Conservation (phyloP, 2,888 invertebrate species). For the Dastarcus helophoroides region DNA sequence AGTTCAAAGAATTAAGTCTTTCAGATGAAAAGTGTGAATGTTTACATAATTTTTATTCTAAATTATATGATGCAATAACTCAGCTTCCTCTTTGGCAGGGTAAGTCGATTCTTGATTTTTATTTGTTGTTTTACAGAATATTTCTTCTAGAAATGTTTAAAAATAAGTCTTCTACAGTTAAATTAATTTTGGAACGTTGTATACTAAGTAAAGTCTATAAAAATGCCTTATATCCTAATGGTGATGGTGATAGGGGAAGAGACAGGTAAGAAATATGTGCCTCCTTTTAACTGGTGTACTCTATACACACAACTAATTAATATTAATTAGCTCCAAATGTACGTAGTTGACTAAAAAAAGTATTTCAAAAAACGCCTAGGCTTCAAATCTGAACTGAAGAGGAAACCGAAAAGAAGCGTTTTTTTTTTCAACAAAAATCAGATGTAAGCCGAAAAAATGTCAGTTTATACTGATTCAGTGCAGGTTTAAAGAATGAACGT, state of each 20-base stretch:
- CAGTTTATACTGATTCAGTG: too few relatives aligned
- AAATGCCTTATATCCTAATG: slow-evolving; percentile 92
- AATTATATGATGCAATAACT: slow-evolving; percentile 56
- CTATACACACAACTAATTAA: too few relatives aligned
- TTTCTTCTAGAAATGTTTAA: slow-evolving; percentile 49
- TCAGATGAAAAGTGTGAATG: slow-evolving; percentile 88
- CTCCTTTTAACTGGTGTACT: too few relatives aligned
- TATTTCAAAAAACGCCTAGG: too few relatives aligned
- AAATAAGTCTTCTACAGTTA: slow-evolving; percentile 62
- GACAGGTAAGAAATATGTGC: slow-evolving; percentile 85
- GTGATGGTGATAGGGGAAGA: slow-evolving; percentile 85
- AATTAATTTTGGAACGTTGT: slow-evolving; percentile 78
- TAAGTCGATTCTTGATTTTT: slow-evolving; percentile 25
- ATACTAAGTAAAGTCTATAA: slow-evolving; percentile 85
- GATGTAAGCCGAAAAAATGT: too few relatives aligned
- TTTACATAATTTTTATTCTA: slow-evolving; percentile 69
- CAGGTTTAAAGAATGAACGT: too few relatives aligned
- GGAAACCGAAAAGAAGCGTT: too few relatives aligned
- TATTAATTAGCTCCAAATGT: too few relatives aligned
- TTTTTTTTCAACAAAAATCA: too few relatives aligned
- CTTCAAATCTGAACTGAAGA: too few relatives aligned
- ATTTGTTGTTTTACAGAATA: neutral
- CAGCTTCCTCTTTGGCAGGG: slow-evolving; percentile 64
- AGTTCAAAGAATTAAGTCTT: slow-evolving; percentile 67
- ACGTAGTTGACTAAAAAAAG: too few relatives aligned